Conservation (phyloP, 2,797 vertebrate species). For the Neolamprologus multifasciatus region DNA sequence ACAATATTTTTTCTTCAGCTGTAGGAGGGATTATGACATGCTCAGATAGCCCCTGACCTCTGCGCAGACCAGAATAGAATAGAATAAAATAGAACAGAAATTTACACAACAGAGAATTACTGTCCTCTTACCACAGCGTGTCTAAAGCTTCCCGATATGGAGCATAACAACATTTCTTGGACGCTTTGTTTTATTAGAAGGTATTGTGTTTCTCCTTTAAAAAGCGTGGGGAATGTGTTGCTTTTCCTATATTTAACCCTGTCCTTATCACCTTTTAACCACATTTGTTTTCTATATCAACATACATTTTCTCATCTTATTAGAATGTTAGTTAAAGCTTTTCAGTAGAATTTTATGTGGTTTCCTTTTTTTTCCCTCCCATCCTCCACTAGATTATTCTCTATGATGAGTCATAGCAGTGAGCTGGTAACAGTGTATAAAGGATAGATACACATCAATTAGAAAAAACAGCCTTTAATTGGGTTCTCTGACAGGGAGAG, state of each 20-base stretch:
- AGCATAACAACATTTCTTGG: background rate
- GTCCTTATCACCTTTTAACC: background rate
- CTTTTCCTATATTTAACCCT: background rate
- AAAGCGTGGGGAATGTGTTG: background rate
- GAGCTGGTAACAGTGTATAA: background rate
- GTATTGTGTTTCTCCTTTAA: background rate
- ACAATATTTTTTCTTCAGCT: constrained; percentile 11
- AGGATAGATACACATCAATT: background rate
- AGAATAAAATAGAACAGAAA: background rate
- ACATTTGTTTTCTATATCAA: background rate
- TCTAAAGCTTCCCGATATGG: background rate
- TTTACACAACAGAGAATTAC: background rate
- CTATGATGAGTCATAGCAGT: background rate
- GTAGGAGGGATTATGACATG: constrained; percentile 40
- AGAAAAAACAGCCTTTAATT: background rate
- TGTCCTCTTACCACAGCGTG: background rate
- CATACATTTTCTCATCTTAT: background rate
- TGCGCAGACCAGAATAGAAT: constrained; percentile 13
- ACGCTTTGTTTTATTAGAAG: background rate
- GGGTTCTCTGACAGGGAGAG: background rate
- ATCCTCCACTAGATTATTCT: background rate
- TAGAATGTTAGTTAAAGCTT: background rate
- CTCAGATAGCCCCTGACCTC: constrained; percentile 23
- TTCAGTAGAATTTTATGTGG: background rate
- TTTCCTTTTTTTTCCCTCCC: background rate